Evolutionary conservation across 2,113 vertebrate genomes (phyloP).

Genomic region (Lathamus discolor): DNA sequence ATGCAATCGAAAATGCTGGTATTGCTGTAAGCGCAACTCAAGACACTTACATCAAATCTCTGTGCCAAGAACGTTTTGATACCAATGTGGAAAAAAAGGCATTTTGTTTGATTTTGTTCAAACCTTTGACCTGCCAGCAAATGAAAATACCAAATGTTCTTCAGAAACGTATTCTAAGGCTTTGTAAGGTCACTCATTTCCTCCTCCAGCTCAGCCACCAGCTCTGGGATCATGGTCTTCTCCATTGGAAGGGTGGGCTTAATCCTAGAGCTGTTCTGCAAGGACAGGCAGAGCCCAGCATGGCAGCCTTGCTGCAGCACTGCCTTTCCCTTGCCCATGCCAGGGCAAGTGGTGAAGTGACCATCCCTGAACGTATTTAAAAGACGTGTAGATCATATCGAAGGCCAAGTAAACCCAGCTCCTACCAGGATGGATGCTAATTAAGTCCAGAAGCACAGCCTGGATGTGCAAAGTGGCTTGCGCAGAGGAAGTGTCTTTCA

Average conservation of each 20-base stretch:
- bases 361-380: neutral
- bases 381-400: neutral
- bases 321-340: neutral
- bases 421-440: neutral
- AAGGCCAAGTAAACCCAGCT: neutral
- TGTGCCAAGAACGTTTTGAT: neutral
- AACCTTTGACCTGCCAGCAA: neutral
- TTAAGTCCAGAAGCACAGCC: slow-evolving; percentile 7
- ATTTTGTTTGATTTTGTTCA: neutral
- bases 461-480: slow-evolving; percentile 34
- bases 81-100: neutral
- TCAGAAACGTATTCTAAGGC: neutral
- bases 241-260: neutral
- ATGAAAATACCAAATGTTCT: neutral
- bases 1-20: neutral
- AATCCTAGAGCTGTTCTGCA: neutral
- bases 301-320: neutral
- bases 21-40: neutral
- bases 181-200: neutral
- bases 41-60: neutral
- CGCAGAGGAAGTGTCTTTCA: slow-evolving; percentile 16
- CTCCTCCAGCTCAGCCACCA: neutral
- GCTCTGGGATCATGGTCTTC: neutral
- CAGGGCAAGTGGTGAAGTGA: neutral
- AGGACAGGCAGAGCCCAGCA: neutral